Evolutionary conservation across 2,888 invertebrate genomes (phyloP), one percentile per base, ranked within the genome.

Genomic region (Eurois occulta): DNA sequence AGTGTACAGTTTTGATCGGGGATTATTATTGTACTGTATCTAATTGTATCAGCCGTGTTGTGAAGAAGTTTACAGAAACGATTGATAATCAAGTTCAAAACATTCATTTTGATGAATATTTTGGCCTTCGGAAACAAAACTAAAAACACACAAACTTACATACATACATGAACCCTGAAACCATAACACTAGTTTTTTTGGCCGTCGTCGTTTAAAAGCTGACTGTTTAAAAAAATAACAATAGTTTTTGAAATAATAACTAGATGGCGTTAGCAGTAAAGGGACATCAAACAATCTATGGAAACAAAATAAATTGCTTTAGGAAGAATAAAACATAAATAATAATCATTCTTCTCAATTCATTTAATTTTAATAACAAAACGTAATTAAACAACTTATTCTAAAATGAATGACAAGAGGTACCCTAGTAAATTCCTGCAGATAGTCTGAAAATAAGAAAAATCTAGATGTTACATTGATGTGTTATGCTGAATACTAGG

Each of bases 211-310:
- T 35, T 2, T 35, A 43, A 48, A 48, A 8, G 8, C 1, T 32
- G 8, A 60, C 3, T 8, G 21, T 64, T 64, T 38, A 38, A 11
- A 4, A 35, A 64, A 24, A 32, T 18, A 46, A 18, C 18, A 18
- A 8, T n/a, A n/a, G 65, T 65, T 7, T 65, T 16, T 28, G 60
- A 21, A 18, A n/a, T 4, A n/a, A 65, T 10, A 16, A 65, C 62
- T 75, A 75, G 72, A 72, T 72, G 72, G 62, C 72, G 62, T 11
- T 72, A 62, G 32, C 0, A 16, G 74, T 74, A 41, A 38, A 5
- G 38, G 0, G 0, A 46, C 21, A 28, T 21, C 11, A 55, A 41
- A 55, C 13, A n/a, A 38, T 11, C 10, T 4, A 10, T 16, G 4
- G 3, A 35, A 48, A 11, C 16, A n/a, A 68, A 35, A 24, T 64